Base-by-base conservation (phyloP, 2,113 vertebrate genomes). In the Delphinus delphis region DNA sequence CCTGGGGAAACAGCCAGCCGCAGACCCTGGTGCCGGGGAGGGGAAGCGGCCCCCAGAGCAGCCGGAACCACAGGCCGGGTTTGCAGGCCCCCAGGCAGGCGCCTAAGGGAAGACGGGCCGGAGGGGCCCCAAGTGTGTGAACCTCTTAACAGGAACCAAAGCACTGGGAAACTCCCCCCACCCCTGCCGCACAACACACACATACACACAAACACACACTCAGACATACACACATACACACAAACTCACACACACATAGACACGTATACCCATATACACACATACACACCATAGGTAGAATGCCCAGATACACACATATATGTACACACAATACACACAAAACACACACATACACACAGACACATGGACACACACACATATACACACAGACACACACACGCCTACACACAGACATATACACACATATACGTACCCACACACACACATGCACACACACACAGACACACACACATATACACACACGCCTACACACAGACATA, bases 91-190 rank as follows among this genome's bases (percentile, higher is more conserved):
- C 81, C 5, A 58, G n/a, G 50, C 20, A 3, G 26, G 44, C 12
- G 6, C 25, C 10, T 11, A 10, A 20, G 31, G 6, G 33, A 20
- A 28, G 14, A 18, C 7, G 8, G 53, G 23, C 33, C 0, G 1
- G 65, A 41, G 65, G 41, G 7, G 28, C 18, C 18, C 18, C 11
- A 11, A 1, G 31, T 2, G 25, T 21, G 20, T 4, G 13, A 74
- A 15, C 6, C 38, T 67, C 13, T 31, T 9, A 21, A 36, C 4
- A 28, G 73, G 60, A 80, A 26, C 33, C 9, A 9, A 15, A 41
- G 62, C 21, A 14, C 18, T 0, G 8, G 5, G 50, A 25, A 55
- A 23, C 28, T 70, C 9, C 6, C 14, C 26, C 3, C 0, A 33
- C 0, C 3, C 31, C 53, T 8, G 53, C 53, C 53, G 5, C 58